phyloP scores from a whole-genome alignment of 2,888 invertebrate genomes.

The Agapostemon virescens region DNA sequence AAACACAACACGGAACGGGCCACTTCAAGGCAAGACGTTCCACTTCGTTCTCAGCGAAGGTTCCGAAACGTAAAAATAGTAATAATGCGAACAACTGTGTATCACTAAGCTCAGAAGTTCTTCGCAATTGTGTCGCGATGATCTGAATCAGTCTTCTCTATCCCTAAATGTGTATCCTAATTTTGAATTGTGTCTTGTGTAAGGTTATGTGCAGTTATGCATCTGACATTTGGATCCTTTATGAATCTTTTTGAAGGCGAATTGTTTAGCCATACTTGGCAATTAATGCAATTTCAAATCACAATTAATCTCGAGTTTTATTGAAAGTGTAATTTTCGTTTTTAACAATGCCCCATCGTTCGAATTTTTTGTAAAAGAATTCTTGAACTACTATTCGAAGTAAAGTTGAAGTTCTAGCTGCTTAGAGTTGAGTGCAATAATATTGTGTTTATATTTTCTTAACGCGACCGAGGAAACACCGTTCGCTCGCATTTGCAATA shows the following conservation, averaged over 20 bases:
- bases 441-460: slow-evolving; percentile 25
- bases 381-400: slow-evolving; percentile 20
- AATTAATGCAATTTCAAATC: slow-evolving; percentile 34
- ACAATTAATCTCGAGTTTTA: slow-evolving; percentile 21
- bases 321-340: slow-evolving; percentile 16
- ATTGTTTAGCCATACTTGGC: slow-evolving; percentile 37
- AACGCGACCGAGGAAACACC: not conserved
- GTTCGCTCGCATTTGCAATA: not conserved
- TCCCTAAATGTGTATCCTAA: slow-evolving; percentile 26
- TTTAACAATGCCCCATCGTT: slow-evolving; percentile 28
- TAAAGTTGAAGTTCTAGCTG: slow-evolving; percentile 37
- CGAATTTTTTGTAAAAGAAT: slow-evolving; percentile 29
- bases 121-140: slow-evolving; percentile 44
- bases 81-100: slow-evolving; percentile 43
- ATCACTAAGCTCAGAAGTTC: slow-evolving; percentile 31
- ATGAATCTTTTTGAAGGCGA: slow-evolving; percentile 30
- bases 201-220: slow-evolving; percentile 64
- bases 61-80: slow-evolving; percentile 40
- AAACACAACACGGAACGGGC: slow-evolving; percentile 65
- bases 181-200: slow-evolving; percentile 41
- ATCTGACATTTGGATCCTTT: slow-evolving; percentile 50
- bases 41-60: slow-evolving; percentile 17
- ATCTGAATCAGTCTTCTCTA: slow-evolving; percentile 54
- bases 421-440: slow-evolving; percentile 50
- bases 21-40: slow-evolving; percentile 67